A percentile compares a stretch with the other conserved stretches of the same genome.
Evolutionary conservation across 1,140 invertebrate species (phyloP).

Genomic region (Himalopsyche phryganea): DNA sequence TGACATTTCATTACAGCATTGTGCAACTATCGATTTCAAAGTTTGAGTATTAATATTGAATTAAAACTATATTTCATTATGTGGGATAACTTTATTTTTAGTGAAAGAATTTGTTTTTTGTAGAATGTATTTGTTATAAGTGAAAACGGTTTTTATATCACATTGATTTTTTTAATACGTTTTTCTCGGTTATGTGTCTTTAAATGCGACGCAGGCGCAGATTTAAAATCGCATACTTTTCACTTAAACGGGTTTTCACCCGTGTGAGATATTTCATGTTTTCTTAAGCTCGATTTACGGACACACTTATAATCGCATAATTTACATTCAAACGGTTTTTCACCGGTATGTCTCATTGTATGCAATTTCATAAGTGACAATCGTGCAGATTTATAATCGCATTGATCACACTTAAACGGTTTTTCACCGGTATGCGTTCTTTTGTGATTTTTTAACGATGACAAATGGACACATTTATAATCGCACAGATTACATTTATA

Average conservation of each 20-base stretch:
- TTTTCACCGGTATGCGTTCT: conserved; percentile 11
- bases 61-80: no score
- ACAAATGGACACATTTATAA: not conserved
- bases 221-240: conserved; percentile 4
- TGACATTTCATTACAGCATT: no score
- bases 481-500: conserved; percentile 7
- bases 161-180: not conserved
- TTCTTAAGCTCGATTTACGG: conserved; percentile 3
- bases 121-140: no score
- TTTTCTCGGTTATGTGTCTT: conserved; percentile 9
- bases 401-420: not conserved
- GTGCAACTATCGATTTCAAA: no score
- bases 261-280: conserved; percentile 10
- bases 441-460: conserved; percentile 11
- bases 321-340: conserved; percentile 8
- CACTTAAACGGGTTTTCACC: conserved; percentile 11
- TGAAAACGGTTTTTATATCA: no score
- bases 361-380: not conserved
- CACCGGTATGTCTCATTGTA: conserved; percentile 13
- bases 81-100: no score
- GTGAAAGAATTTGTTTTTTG: no score
- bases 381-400: no score
- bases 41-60: no score
- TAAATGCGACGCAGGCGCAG: not conserved
- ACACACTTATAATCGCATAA: not conserved